phyloP scores from a whole-genome alignment of 2,888 invertebrate species.

The Buathra laborator region DNA sequence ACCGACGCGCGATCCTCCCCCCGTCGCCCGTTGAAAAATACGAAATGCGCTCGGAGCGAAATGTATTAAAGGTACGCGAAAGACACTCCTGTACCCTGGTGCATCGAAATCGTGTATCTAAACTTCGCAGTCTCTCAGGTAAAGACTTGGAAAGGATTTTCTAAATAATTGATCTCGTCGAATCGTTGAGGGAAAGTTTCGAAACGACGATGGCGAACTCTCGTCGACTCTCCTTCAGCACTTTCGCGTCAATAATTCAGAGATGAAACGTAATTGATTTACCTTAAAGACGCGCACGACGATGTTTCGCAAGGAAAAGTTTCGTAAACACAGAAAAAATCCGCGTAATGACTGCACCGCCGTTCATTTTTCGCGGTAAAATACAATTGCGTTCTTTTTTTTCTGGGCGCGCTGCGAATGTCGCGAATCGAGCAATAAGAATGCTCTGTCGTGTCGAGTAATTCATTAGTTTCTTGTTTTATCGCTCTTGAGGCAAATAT shows the following conservation, averaged over 20 bases:
- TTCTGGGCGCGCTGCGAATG: not conserved
- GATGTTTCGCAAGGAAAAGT: too few species aligned
- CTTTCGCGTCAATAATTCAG: conserved; percentile 45
- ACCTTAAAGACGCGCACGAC: not conserved
- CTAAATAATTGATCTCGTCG: conserved; percentile 31
- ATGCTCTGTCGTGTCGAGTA: not conserved
- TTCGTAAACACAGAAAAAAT: too few species aligned
- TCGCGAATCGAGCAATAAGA: not conserved
- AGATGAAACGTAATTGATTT: conserved; percentile 43
- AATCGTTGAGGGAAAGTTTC: conserved; percentile 3
- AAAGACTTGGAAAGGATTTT: conserved; percentile 26
- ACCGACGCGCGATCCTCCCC: conserved; percentile 13
- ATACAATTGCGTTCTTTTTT: conserved; percentile 6
- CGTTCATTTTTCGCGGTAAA: conserved; percentile 7
- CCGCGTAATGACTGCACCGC: not conserved
- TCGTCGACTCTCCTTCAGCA: conserved; percentile 13
- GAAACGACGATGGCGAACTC: not conserved
- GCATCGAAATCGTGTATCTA: not conserved
- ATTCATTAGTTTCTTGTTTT: conserved; percentile 44
- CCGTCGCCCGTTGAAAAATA: conserved; percentile 59
- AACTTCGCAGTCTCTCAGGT: not conserved
- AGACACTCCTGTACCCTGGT: not conserved
- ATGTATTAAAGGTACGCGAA: not conserved
- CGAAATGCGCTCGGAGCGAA: conserved; percentile 24
- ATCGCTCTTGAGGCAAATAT: conserved; percentile 24